These are phyloP conservation scores for Haplotaxodon microlepis DNA, from an alignment of 2,113 vertebrate genomes.

Conservation along the genomic window DNA sequence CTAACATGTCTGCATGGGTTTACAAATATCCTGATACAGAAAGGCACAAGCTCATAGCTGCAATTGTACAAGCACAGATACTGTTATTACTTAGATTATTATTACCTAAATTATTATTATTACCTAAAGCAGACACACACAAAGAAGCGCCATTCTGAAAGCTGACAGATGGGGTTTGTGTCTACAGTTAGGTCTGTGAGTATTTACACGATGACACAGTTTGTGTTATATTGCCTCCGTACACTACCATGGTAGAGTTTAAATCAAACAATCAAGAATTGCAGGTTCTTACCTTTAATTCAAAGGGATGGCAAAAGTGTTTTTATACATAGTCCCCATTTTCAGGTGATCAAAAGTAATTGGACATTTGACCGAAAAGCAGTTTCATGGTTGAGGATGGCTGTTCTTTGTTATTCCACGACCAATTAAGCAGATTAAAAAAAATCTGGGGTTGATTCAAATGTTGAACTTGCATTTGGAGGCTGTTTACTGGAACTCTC, in stretches of 20 bases:
- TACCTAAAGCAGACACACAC: not conserved
- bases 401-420: not conserved
- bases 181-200: not conserved
- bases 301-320: not conserved
- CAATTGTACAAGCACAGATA: not conserved
- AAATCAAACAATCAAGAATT: not conserved
- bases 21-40: not conserved
- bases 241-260: not conserved
- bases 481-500: not conserved
- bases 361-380: not conserved
- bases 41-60: not conserved
- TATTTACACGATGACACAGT: not conserved
- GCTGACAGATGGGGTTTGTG: slow-evolving; percentile 25
- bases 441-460: not conserved
- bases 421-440: not conserved
- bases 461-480: not conserved
- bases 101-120: not conserved
- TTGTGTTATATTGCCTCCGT: not conserved
- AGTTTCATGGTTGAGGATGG: not conserved
- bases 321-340: not conserved
- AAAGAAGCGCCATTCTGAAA: not conserved
- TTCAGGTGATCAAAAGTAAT: not conserved
- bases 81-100: not conserved
- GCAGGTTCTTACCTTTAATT: not conserved
- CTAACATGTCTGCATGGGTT: not conserved